phyloP scores from a whole-genome alignment of 2,113 vertebrate species.

The Ceuthmochares aereus region DNA sequence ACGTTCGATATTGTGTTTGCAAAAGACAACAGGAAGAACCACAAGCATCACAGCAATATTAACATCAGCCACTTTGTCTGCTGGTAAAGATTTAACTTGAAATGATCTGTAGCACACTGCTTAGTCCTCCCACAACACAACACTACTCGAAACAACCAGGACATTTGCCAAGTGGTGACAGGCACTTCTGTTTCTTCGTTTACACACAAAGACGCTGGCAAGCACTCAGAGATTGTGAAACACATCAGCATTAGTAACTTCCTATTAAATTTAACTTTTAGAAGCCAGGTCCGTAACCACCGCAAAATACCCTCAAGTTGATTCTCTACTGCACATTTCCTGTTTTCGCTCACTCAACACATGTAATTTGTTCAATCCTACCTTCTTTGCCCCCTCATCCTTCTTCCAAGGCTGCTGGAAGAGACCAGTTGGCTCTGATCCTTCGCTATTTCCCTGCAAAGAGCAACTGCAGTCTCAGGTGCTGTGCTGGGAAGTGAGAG shows the following conservation, averaged over 20 bases:
- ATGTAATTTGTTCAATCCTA: neutral
- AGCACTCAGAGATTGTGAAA: neutral
- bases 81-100: neutral
- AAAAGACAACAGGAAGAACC: neutral
- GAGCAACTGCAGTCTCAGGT: neutral
- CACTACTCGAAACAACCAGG: neutral
- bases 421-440: neutral
- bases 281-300: neutral
- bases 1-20: neutral
- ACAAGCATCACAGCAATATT: neutral
- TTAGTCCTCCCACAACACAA: neutral
- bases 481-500: neutral
- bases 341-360: neutral
- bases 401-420: neutral
- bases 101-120: neutral
- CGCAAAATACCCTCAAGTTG: neutral
- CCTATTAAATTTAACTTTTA: neutral
- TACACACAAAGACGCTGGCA: neutral
- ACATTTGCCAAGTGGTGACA: neutral
- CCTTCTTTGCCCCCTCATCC: neutral
- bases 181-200: neutral
- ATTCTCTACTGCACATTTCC: neutral
- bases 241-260: neutral
- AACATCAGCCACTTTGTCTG: neutral
- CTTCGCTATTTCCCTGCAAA: neutral